These are phyloP conservation scores for Radopholus similis DNA, from an alignment of 1,140 invertebrate species.

Conservation along the genomic window DNA sequence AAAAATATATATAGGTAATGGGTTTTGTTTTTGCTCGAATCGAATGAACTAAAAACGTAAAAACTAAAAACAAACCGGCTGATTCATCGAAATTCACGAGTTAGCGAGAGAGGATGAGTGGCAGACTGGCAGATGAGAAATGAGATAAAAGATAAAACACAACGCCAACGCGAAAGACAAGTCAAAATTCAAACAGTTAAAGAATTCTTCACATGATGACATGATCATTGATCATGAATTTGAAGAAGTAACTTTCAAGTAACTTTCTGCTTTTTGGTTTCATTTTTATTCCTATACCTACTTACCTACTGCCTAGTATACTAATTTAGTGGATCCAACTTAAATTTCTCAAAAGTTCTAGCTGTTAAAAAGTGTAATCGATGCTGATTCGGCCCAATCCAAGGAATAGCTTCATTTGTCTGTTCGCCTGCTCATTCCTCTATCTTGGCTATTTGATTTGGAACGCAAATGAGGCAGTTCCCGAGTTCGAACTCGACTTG, in stretches of 20 bases:
- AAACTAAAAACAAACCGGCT: neutral
- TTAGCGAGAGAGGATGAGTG: too few relatives aligned
- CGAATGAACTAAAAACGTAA: neutral
- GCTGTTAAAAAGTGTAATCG: too few relatives aligned
- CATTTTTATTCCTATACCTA: too few relatives aligned
- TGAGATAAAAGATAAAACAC: too few relatives aligned
- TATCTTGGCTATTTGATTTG: slow-evolving; percentile 51
- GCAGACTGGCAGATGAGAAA: too few relatives aligned
- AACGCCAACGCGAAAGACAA: neutral
- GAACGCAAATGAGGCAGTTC: slow-evolving; percentile 37
- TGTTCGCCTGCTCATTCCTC: slow-evolving; percentile 38
- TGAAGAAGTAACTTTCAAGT: too few relatives aligned
- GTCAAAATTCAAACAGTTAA: neutral
- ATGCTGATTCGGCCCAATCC: slow-evolving; percentile 45
- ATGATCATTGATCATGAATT: too few relatives aligned
- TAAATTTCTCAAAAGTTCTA: too few relatives aligned
- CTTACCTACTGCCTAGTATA: too few relatives aligned
- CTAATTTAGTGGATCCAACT: too few relatives aligned
- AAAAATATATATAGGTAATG: neutral
- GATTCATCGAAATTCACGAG: too few relatives aligned
- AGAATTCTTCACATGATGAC: slow-evolving; percentile 22
- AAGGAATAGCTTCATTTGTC: slow-evolving; percentile 42
- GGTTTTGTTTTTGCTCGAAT: neutral
- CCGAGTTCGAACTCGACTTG: slow-evolving; percentile 52
- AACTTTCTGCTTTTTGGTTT: too few relatives aligned